A percentile compares a stretch with the other conserved stretches of the same genome.
Conservation (phyloP, 1,140 invertebrate species). For the Meloidogyne exigua region DNA sequence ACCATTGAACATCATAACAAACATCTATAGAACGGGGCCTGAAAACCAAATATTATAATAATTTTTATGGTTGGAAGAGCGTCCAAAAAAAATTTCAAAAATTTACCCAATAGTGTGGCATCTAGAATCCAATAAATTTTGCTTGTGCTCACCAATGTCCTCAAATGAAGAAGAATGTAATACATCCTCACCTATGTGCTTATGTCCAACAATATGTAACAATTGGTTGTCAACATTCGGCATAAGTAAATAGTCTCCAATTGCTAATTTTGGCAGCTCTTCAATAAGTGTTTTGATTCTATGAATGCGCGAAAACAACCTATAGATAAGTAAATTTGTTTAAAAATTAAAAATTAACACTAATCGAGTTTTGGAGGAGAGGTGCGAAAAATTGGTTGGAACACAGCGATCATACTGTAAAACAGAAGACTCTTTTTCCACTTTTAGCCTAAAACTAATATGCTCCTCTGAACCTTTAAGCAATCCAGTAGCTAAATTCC, state of each 20-base stretch:
- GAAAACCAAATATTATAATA: too few relatives aligned
- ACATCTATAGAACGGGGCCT: background rate
- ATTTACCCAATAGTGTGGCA: background rate
- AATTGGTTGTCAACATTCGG: background rate
- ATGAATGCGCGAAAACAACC: background rate
- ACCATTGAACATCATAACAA: slow-evolving; percentile 13
- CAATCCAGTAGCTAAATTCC: slow-evolving; percentile 13
- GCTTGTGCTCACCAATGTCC: background rate
- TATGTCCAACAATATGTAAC: background rate
- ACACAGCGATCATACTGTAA: background rate
- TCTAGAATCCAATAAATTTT: background rate
- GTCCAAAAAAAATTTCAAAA: background rate
- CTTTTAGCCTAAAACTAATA: background rate
- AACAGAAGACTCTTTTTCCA: background rate
- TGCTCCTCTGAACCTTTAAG: slow-evolving; percentile 16
- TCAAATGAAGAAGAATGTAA: background rate
- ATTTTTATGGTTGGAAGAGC: too few relatives aligned
- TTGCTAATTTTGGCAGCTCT: background rate
- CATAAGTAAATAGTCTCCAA: background rate
- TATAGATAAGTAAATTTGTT: background rate
- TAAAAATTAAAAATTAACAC: background rate
- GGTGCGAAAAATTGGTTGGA: background rate
- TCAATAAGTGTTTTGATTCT: background rate
- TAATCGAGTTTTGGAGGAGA: background rate
- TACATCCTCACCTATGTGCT: background rate